A percentile compares a stretch with the other conserved stretches of the same genome.
phyloP scores from a whole-genome alignment of 2,113 vertebrate species.

The Scopus umbretta region DNA sequence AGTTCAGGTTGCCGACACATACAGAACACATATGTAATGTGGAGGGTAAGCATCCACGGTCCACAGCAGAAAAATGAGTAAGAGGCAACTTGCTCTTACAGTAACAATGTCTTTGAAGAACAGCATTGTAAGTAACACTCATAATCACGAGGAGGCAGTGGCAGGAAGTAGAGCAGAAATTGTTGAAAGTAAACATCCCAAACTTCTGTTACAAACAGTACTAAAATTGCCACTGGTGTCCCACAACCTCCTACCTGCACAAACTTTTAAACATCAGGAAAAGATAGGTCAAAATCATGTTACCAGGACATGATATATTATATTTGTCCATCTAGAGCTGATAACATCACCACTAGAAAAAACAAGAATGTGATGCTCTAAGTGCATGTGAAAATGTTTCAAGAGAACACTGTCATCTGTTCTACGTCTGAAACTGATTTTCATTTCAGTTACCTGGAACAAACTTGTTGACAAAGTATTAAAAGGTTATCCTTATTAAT shows the following conservation, averaged over 20 bases:
- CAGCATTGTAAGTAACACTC: background rate
- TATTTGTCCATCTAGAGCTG: background rate
- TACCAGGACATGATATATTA: background rate
- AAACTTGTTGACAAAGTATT: background rate
- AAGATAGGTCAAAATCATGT: background rate
- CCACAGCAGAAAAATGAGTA: background rate
- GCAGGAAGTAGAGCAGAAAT: background rate
- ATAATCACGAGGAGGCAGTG: background rate
- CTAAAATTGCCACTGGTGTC: background rate
- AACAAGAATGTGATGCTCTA: background rate
- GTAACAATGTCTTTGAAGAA: background rate
- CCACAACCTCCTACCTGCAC: background rate
- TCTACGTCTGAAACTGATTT: background rate
- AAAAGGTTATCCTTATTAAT: background rate
- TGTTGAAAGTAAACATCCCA: background rate
- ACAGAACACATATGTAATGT: fast-evolving
- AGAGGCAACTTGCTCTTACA: background rate
- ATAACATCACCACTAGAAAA: background rate
- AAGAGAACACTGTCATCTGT: too few species aligned
- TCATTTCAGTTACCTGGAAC: background rate
- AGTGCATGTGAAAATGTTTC: too few species aligned
- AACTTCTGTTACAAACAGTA: background rate
- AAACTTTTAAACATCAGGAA: background rate
- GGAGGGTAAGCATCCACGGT: background rate
- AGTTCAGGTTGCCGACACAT: background rate